Base-by-base conservation (phyloP, 2,113 vertebrate genomes). In the Todiramphus saurophagus region DNA sequence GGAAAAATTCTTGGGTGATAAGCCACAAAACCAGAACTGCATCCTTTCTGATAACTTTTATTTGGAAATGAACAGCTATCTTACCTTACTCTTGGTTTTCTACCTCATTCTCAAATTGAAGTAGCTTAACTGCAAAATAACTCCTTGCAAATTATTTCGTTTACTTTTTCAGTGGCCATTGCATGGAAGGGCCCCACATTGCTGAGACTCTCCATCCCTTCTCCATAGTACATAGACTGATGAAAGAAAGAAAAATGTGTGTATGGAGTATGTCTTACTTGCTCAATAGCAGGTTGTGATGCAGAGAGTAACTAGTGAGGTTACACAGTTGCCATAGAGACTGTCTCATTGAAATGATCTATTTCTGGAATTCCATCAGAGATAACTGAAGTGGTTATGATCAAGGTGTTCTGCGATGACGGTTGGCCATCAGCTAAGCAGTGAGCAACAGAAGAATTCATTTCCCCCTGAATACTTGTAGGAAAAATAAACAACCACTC, bases 311-410 rank as follows among this genome's bases (percentile, higher is more conserved):
- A 92, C 66, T 74, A 88, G 77, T 56, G 64, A 79, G 72, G 70
- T 83, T 75, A 53, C 41, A 64, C 43, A 39, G 96, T 97, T 97
- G 96, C 97, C 96, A 97, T 95, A 95, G 96, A 69, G 87, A 97
- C 39, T 58, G 59, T 78, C 77, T 90, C 56, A 60, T 83, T 80
- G 75, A 59, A 94, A 89, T 92, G 13, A 90, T 89, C 83, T 97
- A 66, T 96, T 95, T 93, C 89, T 96, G 90, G 94, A 96, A 89
- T 96, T 94, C 81, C 68, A 72, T 91, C 94, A 98, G 83, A 25
- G 2, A 94, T 62, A 66, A 96, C 62, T 5, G 10, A 31, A n/a
- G 24, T 75, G 77, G 94, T 88, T 89, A 79, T 13, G 55, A 77
- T 91, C 35, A 72, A 93, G 95, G 18, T 64, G 51, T 64, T 73